Base-by-base conservation (phyloP, 2,888 invertebrate species). In the Agrenia bidenticulata region DNA sequence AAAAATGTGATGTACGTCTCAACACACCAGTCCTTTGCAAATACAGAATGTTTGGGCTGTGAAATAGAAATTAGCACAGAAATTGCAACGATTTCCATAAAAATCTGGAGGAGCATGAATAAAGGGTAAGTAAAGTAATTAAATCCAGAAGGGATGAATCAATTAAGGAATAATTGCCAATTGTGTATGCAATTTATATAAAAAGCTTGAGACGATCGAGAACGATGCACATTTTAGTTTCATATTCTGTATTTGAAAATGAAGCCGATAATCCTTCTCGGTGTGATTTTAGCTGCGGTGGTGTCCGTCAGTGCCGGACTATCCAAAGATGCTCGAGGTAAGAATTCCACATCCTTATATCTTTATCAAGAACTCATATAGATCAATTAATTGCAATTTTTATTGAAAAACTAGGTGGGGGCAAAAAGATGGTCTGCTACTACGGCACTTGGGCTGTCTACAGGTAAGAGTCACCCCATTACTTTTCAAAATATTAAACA, bases 401-500 rank as follows among this genome's bases (percentile, higher is more conserved):
- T n/a, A n/a, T 45, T 45, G 4, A n/a, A 45, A 45, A 45, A 11
- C n/a, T 5, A 17, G 45, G 19, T 19, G 45, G 19, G 19, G n/a
- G 45, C 13, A 66, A 70, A 57, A 64, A 63, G 26, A 67, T 79
- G 27, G 77, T 79, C 5, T 79, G 79, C 61, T 79, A 79, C 61
- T 78, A 57, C 57, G 57, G 57, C 13, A 78, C 77, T 56, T 79
- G 79, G 79, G 78, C 79, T 23, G 60, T 69, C 51, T 27, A 77
- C 77, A n/a, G 32, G 32, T 32, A 32, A n/a, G n/a, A n/a, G n/a
- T n/a, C n/a, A n/a, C n/a, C n/a, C n/a, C n/a, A n/a, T n/a, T n/a
- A n/a, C n/a, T n/a, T n/a, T n/a, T n/a, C n/a, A n/a, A n/a, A n/a
- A n/a, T n/a, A n/a, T n/a, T n/a, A n/a, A n/a, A n/a, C n/a, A n/a